Evolutionary conservation across 2,797 vertebrate genomes (phyloP).

Genomic region (Ambastaia sidthimunki): DNA sequence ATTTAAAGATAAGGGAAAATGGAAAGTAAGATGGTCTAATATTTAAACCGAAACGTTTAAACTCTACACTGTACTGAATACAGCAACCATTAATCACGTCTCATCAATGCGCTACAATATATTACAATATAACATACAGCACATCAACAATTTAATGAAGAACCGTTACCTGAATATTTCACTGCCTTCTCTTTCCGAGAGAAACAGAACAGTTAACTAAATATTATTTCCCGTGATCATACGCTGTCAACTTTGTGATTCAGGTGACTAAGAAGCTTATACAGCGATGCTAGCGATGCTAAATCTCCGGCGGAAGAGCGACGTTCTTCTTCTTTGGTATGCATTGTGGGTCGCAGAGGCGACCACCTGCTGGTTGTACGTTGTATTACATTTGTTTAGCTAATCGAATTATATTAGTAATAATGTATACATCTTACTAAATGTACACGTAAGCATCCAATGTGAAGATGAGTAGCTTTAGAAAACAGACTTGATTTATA

Average conservation of each 20-base stretch:
- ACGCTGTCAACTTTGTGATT: background rate
- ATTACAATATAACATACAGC: slow-evolving; percentile 1
- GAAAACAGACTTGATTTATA: background rate
- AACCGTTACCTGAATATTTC: slow-evolving; percentile 23
- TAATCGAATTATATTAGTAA: background rate
- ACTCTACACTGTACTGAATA: background rate
- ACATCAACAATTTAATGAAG: background rate
- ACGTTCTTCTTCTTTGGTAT: slow-evolving; percentile 31
- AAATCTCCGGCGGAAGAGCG: slow-evolving; percentile 10
- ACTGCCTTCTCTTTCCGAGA: slow-evolving; percentile 20
- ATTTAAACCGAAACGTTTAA: background rate
- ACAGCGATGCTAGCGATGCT: background rate
- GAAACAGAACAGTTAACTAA: slow-evolving; percentile 1
- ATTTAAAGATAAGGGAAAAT: background rate
- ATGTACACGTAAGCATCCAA: background rate
- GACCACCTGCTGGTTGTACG: background rate
- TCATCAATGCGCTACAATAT: background rate
- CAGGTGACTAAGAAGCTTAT: background rate
- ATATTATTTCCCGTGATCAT: background rate
- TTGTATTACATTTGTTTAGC: background rate
- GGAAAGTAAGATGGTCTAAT: background rate
- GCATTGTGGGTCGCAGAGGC: background rate
- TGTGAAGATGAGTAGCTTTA: background rate
- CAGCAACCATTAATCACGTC: background rate
- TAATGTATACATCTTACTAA: background rate